Evolutionary conservation across 2,113 vertebrate species (phyloP), one percentile per base, ranked within the genome.

Genomic region (Lepisosteus oculatus): DNA sequence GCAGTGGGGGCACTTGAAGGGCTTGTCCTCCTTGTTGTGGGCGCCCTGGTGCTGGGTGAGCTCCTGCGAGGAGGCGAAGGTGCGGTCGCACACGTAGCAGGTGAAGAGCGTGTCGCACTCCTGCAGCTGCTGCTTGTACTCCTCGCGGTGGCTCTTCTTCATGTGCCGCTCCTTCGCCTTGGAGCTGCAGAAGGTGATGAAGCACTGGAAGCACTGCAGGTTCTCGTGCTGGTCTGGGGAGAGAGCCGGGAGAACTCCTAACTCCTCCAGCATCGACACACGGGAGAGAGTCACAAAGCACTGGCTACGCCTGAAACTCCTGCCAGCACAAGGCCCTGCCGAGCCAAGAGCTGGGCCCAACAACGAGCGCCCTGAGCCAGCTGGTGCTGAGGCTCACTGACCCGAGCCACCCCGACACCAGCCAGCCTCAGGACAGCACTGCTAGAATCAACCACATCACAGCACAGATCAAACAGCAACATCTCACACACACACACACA

Each of bases 81-180:
- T 87, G 51, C 91, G 85, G 47, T 93, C n/a, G 62, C 92, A 93
- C 77, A 93, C 89, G 6, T 93, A 93, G 76, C 92, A 93, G 3
- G 92, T 93, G 77, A 93, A 93, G 71, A 93, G 77, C n/a, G 92
- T 92, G 78, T 93, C 90, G 47, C 90, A 89, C 90, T 92, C 90
- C 78, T 92, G 91, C 63, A 93, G 87, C 79, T 92, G 91, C 68
- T 92, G 90, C 76, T 93, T 93, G 55, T 93, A 93, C 73, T 93
- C 90, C 70, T 93, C 92, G 45, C 89, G 75, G 72, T 93, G 92
- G 73, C 91, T 92, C 78, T 82, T 92, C 83, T 92, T 93, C 92
- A 93, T 93, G 82, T 93, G 92, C 68, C 92, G 78, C 59, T 93
- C 92, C 83, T 91, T 93, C 74, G 92, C 92, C 87, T 93, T 93